Percentiles rank a stretch among this genome's conserved stretches.
phyloP scores from a whole-genome alignment of 92 coral and sea anemone genomes.

The Phenganax marumi region DNA sequence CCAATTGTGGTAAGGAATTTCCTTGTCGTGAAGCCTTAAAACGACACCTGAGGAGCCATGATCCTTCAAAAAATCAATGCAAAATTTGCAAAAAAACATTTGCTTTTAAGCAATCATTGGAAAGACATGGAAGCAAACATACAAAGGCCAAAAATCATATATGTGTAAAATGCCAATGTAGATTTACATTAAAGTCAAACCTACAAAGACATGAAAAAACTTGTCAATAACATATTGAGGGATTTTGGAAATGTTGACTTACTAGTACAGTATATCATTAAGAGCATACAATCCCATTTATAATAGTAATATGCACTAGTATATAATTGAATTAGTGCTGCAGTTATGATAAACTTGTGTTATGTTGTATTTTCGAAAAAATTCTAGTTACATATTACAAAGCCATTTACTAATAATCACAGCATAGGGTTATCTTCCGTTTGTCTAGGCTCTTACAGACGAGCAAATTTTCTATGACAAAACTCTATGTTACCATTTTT shows the following conservation, averaged over 20 bases:
- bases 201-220: constrained; percentile 2
- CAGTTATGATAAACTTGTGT: no score
- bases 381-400: no score
- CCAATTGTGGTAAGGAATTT: constrained; percentile 11
- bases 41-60: constrained; percentile 1
- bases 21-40: constrained; percentile 11
- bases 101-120: constrained; percentile 4
- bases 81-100: constrained; percentile 11
- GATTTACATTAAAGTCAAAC: constrained; percentile 12
- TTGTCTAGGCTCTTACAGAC: no score
- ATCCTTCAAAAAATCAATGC: constrained; percentile 14
- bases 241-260: background rate
- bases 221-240: background rate
- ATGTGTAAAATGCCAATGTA: constrained; percentile 18
- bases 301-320: no score
- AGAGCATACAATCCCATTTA: no score
- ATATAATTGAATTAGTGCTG: no score
- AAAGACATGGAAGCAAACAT: constrained; percentile 20
- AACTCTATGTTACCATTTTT: no score
- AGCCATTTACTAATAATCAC: no score
- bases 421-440: no score
- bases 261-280: no score
- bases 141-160: background rate
- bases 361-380: no score
- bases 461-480: no score